Evolutionary conservation across 92 coral and sea anemone genomes (phyloP).

Genomic region (Porites divaricata): DNA sequence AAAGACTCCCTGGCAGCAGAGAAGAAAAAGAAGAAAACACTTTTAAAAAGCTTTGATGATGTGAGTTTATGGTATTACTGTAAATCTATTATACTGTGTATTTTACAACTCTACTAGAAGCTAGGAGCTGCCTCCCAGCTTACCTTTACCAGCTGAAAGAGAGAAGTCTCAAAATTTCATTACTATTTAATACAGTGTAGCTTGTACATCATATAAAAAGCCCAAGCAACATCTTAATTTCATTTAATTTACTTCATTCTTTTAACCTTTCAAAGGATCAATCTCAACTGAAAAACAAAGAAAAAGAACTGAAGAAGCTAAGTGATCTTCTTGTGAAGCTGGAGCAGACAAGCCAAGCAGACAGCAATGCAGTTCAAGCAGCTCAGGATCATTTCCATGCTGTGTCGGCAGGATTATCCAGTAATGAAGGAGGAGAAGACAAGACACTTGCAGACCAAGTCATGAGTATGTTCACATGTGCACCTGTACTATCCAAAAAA

Average conservation of each 20-base stretch:
- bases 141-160: no score
- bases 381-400: conserved; percentile 99
- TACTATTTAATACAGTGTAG: no score
- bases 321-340: conserved; percentile 74
- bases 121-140: no score
- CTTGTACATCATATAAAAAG: neutral
- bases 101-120: no score
- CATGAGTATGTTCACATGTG: conserved; percentile 64
- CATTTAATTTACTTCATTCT: no score
- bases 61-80: conserved; percentile 49
- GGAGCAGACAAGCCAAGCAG: conserved; percentile 86
- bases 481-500: neutral
- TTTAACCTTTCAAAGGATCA: conserved; percentile 64
- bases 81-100: no score
- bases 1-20: conserved; percentile 82
- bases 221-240: neutral
- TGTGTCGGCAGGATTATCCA: conserved; percentile 96
- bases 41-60: conserved; percentile 74
- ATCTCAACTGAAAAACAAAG: conserved; percentile 71
- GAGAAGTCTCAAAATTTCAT: no score
- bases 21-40: conserved; percentile 88
- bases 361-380: conserved; percentile 73
- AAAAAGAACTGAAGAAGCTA: conserved; percentile 77
- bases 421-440: conserved; percentile 91
- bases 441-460: conserved; percentile 96